A percentile compares a stretch with the other conserved stretches of the same genome.
Conservation (phyloP, 1,140 invertebrate species). For the Polyergus mexicanus region DNA sequence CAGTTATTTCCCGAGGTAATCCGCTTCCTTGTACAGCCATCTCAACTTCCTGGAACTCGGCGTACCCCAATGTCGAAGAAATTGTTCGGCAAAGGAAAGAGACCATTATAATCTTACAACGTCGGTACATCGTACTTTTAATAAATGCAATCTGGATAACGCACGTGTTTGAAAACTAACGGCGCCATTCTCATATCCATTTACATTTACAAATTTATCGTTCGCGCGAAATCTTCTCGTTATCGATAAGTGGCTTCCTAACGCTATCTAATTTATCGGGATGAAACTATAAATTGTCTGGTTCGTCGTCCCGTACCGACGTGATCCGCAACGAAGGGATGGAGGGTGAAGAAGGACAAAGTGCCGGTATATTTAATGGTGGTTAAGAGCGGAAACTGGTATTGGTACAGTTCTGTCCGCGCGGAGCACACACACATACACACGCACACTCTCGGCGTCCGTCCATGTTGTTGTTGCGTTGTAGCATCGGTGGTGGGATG, state of each 20-base stretch:
- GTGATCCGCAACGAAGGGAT: background rate
- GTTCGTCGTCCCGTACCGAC: conserved; percentile 29
- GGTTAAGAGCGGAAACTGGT: conserved; percentile 72
- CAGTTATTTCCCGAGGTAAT: conserved; percentile 37
- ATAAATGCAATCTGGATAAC: conserved; percentile 19
- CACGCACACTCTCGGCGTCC: conserved; percentile 18
- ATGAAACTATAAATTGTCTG: conserved; percentile 66
- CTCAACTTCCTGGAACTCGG: conserved; percentile 6
- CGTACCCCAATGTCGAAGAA: background rate
- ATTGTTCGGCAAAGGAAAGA: background rate
- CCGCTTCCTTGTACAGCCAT: conserved; percentile 16
- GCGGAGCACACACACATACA: conserved; percentile 32
- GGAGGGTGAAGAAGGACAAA: conserved; percentile 69
- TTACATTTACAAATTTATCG: conserved; percentile 47
- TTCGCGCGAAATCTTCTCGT: conserved; percentile 55
- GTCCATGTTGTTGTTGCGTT: conserved; percentile 38
- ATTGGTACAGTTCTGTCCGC: conserved; percentile 77
- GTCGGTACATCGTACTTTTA: conserved; percentile 5
- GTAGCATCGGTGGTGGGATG: conserved; percentile 73
- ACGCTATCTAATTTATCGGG: conserved; percentile 45
- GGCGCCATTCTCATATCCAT: conserved; percentile 32
- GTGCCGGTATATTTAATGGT: conserved; percentile 74
- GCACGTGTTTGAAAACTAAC: background rate
- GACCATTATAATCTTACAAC: background rate
- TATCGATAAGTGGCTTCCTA: conserved; percentile 63